phyloP scores from a whole-genome alignment of 2,797 vertebrate species.

The Dicrostonyx torquatus region DNA sequence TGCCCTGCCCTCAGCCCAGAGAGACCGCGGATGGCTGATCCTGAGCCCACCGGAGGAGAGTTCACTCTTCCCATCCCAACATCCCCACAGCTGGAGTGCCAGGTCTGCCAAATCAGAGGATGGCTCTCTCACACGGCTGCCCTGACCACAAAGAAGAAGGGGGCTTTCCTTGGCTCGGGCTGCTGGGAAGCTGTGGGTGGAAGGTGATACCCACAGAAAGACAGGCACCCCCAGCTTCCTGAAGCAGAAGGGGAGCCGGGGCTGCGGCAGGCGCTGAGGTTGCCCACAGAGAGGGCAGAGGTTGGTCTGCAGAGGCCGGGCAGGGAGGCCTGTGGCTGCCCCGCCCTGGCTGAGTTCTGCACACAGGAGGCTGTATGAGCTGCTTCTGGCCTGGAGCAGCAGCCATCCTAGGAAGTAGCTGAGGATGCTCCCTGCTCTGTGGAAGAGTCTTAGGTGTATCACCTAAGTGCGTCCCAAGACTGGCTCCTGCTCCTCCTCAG shows the following conservation, averaged over 20 bases:
- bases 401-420: neutral
- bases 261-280: neutral
- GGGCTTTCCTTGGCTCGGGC: neutral
- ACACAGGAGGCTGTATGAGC: neutral
- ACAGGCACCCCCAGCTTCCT: neutral
- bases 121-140: neutral
- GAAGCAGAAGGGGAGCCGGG: neutral
- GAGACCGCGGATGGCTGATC: neutral
- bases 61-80: neutral
- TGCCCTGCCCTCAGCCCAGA: neutral
- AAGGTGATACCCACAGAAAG: neutral
- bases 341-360: neutral
- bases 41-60: neutral
- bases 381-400: neutral
- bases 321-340: neutral
- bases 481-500: neutral
- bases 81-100: neutral
- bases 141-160: neutral
- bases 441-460: neutral
- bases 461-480: neutral
- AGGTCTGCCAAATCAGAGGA: neutral
- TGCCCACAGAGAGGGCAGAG: neutral
- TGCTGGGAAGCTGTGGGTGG: constrained; percentile 61
- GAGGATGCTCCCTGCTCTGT: neutral
- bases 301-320: neutral